Evolutionary conservation across 2,888 invertebrate genomes (phyloP).

Genomic region (Mechanitis mazaeus): DNA sequence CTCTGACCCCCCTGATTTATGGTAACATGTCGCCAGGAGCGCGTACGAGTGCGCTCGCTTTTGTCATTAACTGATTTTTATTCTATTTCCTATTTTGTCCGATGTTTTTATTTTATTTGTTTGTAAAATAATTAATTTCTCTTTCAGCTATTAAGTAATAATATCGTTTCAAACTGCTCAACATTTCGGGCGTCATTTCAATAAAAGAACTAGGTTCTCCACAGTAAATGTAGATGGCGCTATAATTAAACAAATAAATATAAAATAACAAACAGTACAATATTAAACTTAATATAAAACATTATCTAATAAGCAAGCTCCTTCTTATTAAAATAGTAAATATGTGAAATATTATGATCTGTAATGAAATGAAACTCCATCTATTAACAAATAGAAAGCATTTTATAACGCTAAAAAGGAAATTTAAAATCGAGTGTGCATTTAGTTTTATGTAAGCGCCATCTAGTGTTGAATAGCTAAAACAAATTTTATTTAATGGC

Average conservation of each 20-base stretch:
- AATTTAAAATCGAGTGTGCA: neutral
- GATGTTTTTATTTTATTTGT: slow-evolving; percentile 15
- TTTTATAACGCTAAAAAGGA: neutral
- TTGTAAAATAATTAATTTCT: slow-evolving; percentile 8
- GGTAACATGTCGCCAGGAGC: slow-evolving; percentile 70
- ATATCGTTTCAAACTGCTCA: neutral
- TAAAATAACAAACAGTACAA: neutral
- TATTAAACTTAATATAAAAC: neutral
- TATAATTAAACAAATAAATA: neutral
- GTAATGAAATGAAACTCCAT: neutral
- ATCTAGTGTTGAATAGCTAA: slow-evolving; percentile 22
- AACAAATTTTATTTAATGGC: slow-evolving; percentile 2
- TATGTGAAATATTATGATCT: no score
- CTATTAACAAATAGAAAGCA: neutral
- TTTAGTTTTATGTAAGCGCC: slow-evolving; percentile 8
- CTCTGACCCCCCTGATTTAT: slow-evolving; percentile 71
- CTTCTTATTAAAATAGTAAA: no score
- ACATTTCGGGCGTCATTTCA: neutral
- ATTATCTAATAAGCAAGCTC: neutral
- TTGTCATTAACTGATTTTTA: slow-evolving; percentile 73
- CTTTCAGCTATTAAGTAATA: neutral
- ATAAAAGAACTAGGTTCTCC: neutral
- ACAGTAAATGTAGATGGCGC: slow-evolving; percentile 1
- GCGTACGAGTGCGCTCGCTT: slow-evolving; percentile 61
- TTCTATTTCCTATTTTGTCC: slow-evolving; percentile 45